Base-by-base conservation (phyloP, 2,797 vertebrate genomes). In the Champsocephalus esox region DNA sequence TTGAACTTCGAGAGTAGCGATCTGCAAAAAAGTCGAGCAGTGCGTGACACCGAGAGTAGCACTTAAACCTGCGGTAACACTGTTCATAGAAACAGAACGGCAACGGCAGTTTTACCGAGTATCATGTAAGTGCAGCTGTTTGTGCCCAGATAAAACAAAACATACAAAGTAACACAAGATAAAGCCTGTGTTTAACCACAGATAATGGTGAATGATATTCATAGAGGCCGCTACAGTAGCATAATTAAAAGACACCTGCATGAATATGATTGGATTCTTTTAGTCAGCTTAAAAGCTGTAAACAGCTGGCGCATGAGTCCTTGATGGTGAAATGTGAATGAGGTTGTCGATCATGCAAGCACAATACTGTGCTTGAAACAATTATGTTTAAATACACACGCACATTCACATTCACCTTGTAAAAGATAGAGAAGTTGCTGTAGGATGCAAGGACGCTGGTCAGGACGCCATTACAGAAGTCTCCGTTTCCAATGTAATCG, bases 381-480 rank as follows among this genome's bases (percentile, higher is more conserved):
- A 46, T 38, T 8, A 38, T 7, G 14, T 49, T 14, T 41, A 43
- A 50, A 34, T 24, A 45, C 19, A 19, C 19, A 66, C 51, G 7
- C 17, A 12, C n/a, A n/a, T 2, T 51, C 6, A 21, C 34, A 10
- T 96, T 93, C 80, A 99, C 98, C 1, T 94, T 94, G 13, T 98
- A 99, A 89, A 99, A 99, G 69, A 92, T 86, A 50, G 97, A 97
- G 90, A 97, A 95, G 90, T 95, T 96, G 34, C 92, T 86, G 3
- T 93, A 86, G 0, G 94, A 91, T 2, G 96, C 96, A 0, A 99
- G 86, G 7, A 99, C 95, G 0, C 92, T 95, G 0, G 94, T 94
- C 74, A 99, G 91, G 73, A 96, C 96, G 17, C 97, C 96, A 0
- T 97, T 97, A 88, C 98, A 99, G 61, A 88, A 92, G 4, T 93